A percentile compares a stretch with the other conserved stretches of the same genome.
Evolutionary conservation across 2,888 invertebrate genomes (phyloP).

Genomic region (Tanypteryx hageni): DNA sequence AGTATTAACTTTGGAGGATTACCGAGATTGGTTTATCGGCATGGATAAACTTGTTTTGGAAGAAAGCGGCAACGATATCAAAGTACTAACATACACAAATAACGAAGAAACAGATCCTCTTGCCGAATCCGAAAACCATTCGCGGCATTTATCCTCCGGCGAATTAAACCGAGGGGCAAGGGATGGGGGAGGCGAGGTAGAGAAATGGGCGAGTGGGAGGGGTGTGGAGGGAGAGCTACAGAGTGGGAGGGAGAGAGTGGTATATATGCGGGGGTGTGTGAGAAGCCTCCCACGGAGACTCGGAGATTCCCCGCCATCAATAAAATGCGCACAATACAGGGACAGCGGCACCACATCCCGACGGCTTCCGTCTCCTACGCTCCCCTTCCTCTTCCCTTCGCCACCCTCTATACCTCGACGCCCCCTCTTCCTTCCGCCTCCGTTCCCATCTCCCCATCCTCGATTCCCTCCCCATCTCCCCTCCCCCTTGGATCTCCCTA

Average conservation of each 20-base stretch:
- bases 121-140: neutral
- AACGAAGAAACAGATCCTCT: neutral
- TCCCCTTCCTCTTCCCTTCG: neutral
- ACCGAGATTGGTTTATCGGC: too few relatives aligned
- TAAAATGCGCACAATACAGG: conserved; percentile 39
- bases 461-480: neutral
- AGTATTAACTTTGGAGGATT: too few relatives aligned
- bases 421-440: neutral
- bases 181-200: neutral
- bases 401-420: neutral
- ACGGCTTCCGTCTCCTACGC: neutral
- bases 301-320: conserved; percentile 3
- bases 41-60: too few relatives aligned
- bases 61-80: too few relatives aligned
- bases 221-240: neutral
- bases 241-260: neutral
- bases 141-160: neutral
- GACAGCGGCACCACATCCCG: neutral
- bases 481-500: neutral
- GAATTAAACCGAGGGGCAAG: conserved; percentile 22
- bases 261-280: neutral
- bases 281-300: conserved; percentile 15
- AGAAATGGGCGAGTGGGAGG: neutral
- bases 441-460: neutral
- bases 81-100: too few relatives aligned